These are phyloP conservation scores for Phalacrocorax pelagicus DNA, from an alignment of 2,113 vertebrate species.

Conservation along the genomic window DNA sequence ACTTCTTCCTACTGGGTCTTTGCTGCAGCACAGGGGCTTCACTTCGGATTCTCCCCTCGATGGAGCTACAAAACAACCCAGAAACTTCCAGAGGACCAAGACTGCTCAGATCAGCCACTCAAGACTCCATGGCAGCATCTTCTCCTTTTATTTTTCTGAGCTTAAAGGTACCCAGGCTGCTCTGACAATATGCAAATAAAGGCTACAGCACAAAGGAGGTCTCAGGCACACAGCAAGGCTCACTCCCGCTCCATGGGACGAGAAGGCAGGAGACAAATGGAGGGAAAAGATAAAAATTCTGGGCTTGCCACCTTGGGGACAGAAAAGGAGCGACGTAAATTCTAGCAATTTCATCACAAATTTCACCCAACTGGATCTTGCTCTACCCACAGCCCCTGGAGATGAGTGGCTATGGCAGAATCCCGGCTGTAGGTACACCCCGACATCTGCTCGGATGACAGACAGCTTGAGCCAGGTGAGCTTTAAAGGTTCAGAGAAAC, in stretches of 20 bases:
- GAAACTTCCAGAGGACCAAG: background rate
- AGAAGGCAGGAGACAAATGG: background rate
- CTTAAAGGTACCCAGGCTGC: background rate
- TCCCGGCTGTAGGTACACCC: background rate
- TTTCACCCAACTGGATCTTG: background rate
- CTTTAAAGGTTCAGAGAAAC: background rate
- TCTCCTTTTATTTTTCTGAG: background rate
- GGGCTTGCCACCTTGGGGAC: background rate
- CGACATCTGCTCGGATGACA: rapidly evolving
- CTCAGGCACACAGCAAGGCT: rapidly evolving
- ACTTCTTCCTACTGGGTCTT: background rate
- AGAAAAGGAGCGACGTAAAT: rapidly evolving
- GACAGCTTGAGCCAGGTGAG: background rate
- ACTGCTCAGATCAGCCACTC: background rate
- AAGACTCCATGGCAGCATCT: rapidly evolving
- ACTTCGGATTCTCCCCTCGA: rapidly evolving
- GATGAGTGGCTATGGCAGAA: background rate
- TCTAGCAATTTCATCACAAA: too few relatives aligned
- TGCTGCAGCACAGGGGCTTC: background rate
- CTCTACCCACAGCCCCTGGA: background rate
- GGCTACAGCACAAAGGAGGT: background rate
- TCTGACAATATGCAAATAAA: rapidly evolving
- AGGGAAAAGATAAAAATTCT: background rate
- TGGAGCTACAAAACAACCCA: background rate
- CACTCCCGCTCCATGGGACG: background rate